Evolutionary conservation across 35 echinoderm and acorn worm genomes (phyloP).

Genomic region (Lytechinus variegatus): DNA sequence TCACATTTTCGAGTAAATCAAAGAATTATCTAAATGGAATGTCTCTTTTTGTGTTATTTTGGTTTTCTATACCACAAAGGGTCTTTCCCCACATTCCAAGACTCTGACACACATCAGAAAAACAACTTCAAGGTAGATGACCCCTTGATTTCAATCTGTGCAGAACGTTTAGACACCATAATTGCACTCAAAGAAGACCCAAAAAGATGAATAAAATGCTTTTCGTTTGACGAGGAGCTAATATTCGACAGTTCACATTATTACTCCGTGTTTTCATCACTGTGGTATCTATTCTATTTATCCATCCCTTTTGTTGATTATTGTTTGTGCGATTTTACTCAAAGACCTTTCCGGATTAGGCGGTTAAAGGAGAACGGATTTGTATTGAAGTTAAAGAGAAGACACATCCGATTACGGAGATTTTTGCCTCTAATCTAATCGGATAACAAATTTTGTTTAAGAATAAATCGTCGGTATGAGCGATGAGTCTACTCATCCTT

Average conservation of each 20-base stretch:
- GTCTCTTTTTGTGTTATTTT: background rate
- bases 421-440: background rate
- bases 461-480: background rate
- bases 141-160: background rate
- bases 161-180: background rate
- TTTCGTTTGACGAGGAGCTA: background rate
- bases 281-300: background rate
- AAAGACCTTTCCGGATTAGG: slow-evolving; percentile 24
- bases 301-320: background rate
- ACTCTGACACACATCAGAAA: background rate
- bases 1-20: background rate
- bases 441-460: background rate
- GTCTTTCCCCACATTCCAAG: background rate
- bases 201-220: too few species aligned
- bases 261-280: slow-evolving; percentile 8
- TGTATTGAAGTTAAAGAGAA: background rate
- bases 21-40: background rate
- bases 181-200: background rate
- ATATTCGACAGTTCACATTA: background rate
- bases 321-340: background rate
- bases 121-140: background rate
- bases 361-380: background rate
- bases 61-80: background rate
- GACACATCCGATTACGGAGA: background rate
- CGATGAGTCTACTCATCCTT: background rate